Base-by-base conservation (phyloP, 2,888 invertebrate species). In the Pollenia amentaria region DNA sequence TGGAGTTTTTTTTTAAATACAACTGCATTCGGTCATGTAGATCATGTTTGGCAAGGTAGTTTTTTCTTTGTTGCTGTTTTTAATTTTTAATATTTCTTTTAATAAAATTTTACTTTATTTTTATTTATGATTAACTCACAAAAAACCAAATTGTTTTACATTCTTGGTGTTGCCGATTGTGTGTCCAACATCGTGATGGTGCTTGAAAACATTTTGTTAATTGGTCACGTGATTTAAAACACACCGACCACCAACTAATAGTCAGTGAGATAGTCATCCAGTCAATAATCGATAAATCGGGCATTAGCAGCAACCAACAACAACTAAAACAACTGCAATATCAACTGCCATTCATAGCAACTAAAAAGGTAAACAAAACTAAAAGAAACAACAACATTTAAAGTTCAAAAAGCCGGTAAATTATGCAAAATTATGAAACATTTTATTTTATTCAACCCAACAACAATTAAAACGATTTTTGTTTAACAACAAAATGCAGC, bases 341-440 rank as follows among this genome's bases (percentile, higher is more conserved):
- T 6, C 29, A 29, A 29, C 29, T 29, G 29, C 29, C 29, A 53
- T 11, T 18, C 21, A 14, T 46, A 38, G 3, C 29, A 12, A 11
- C 21, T 18, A n/a, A 16, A 7, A 44, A 16, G 38, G 46, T 46
- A 64, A 51, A 73, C 42, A 60, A 44, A 57, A 40, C 64, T 55
- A n/a, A 29, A 46, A 16, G 7, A 29, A n/a, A 18, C 11, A 64
- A 21, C 0, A 53, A 53, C n/a, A 46, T 29, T 11, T 85, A 29
- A 85, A 82, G 70, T 85, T 85, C 81, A 85, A 6, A 51, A n/a
- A 60, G 85, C 85, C 78, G 85, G 77, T 62, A 78, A 78, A 73
- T 85, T 78, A 78, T 85, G 77, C 55, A 67, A 85, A 81, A 65
- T 85, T 70, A 76, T 73, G 81, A 85, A 85, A 85, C 78, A 62